Base-by-base conservation (phyloP, 1,140 invertebrate genomes). In the Anastrepha obliqua region DNA sequence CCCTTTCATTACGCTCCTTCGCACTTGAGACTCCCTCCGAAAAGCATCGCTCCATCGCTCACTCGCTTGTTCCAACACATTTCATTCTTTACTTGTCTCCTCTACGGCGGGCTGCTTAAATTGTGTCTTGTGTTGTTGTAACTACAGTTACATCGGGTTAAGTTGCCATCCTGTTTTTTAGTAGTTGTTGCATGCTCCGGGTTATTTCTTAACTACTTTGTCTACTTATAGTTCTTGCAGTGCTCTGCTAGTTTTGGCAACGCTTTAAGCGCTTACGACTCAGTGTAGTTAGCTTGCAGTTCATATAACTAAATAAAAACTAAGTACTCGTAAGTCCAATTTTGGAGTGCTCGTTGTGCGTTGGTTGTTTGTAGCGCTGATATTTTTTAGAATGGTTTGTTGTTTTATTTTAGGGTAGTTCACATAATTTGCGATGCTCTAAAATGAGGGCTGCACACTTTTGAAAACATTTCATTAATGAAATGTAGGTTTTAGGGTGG, bases 251-350 rank as follows among this genome's bases (percentile, higher is more conserved):
- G 67, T 74, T 74, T 47, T 74, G 42, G 67, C 67, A 17, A 74
- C 67, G 67, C 67, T 74, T 74, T 44, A 74, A 74, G 67, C 67
- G 67, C 44, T 74, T 74, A 39, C 39, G 15, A 4, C 42, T 47
- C 42, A 17, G 15, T 15, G 67, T 11, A 74, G 42, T 70, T 15
- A 7, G 42, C 65, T 70, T 44, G 39, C 39, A 15, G 39, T 70
- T 70, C 65, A 13, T 70, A 70, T 70, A 42, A 44, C 42, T 74
- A 42, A 47, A 47, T 74, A 74, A 74, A 74, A 74, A 67, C 5
- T 74, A 47, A 47, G 42, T 74, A 74, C 67, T 74, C 42, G 13
- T 47, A 74, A 74, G 67, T 74, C 67, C 67, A 74, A 74, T 74
- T 74, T 47, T 39, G 15, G 67, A 44, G 67, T 47, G 67, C 67